These are phyloP conservation scores for Masticophis lateralis DNA, from an alignment of 2,797 vertebrate genomes.

Conservation along the genomic window DNA sequence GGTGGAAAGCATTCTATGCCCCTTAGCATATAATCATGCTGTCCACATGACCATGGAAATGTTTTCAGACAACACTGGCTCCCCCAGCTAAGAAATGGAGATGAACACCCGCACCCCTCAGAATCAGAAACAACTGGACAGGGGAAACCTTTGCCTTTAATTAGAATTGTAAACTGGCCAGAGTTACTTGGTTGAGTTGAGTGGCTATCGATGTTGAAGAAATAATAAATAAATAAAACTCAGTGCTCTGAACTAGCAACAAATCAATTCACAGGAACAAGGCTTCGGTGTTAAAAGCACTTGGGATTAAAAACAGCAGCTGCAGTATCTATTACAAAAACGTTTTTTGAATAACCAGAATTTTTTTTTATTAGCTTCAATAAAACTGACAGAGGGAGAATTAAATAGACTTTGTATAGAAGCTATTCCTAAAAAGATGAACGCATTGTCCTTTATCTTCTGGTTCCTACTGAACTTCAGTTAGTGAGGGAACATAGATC, in stretches of 20 bases:
- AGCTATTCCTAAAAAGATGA: neutral
- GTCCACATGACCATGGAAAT: neutral
- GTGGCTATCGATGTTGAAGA: neutral
- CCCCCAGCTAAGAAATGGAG: neutral
- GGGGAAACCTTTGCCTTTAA: neutral
- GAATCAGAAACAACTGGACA: neutral
- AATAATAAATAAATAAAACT: neutral
- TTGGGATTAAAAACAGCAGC: neutral
- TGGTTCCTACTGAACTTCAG: neutral
- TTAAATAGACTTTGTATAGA: neutral
- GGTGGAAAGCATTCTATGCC: neutral
- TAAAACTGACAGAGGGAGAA: neutral
- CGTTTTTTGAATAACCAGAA: neutral
- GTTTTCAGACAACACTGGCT: neutral
- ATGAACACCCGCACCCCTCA: neutral
- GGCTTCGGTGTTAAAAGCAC: neutral
- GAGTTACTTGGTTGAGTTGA: neutral
- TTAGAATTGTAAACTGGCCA: neutral
- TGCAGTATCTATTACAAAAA: neutral
- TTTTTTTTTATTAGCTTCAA: neutral
- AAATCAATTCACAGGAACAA: neutral
- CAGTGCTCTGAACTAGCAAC: neutral
- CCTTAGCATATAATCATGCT: neutral
- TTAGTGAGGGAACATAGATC: neutral
- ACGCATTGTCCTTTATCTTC: neutral